A percentile compares a stretch with the other conserved stretches of the same genome.
These are phyloP conservation scores for Acanthosepion esculentum DNA, from an alignment of 2,888 invertebrate species.

Conservation along the genomic window DNA sequence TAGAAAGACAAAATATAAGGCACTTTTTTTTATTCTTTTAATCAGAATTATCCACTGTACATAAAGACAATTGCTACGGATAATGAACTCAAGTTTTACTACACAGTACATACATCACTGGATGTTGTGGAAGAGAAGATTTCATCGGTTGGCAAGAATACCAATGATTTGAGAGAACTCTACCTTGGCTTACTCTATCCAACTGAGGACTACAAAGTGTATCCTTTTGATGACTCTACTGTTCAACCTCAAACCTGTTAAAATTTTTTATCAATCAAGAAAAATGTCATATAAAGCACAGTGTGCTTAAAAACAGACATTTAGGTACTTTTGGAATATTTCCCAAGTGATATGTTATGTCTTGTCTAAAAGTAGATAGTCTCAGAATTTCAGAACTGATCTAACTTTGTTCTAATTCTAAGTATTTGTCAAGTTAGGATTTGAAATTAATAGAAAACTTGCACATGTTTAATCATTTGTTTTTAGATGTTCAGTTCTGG, in stretches of 20 bases:
- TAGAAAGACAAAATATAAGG: no score
- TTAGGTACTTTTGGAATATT: no score
- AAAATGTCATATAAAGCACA: no score
- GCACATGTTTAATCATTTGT: no score
- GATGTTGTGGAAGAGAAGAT: constrained; percentile 93
- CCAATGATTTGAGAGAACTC: constrained; percentile 86
- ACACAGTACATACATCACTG: constrained; percentile 92
- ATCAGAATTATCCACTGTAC: constrained; percentile 93
- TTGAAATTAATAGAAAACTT: no score
- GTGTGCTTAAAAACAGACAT: no score
- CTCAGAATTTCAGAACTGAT: no score
- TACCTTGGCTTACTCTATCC: constrained; percentile 93
- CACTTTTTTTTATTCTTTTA: constrained; percentile 42
- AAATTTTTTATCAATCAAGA: neutral
- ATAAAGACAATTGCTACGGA: constrained; percentile 81
- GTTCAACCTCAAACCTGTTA: neutral
- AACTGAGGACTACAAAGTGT: constrained; percentile 97
- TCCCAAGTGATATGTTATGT: no score
- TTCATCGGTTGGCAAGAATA: constrained; percentile 76
- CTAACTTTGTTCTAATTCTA: no score
- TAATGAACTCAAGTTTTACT: constrained; percentile 90
- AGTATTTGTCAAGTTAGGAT: no score
- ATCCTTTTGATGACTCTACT: constrained; percentile 68
- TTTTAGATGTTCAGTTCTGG: no score
- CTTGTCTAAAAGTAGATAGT: no score